Evolutionary conservation across 1,140 invertebrate genomes (phyloP).

Genomic region (Leptestheria dahalacensis): DNA sequence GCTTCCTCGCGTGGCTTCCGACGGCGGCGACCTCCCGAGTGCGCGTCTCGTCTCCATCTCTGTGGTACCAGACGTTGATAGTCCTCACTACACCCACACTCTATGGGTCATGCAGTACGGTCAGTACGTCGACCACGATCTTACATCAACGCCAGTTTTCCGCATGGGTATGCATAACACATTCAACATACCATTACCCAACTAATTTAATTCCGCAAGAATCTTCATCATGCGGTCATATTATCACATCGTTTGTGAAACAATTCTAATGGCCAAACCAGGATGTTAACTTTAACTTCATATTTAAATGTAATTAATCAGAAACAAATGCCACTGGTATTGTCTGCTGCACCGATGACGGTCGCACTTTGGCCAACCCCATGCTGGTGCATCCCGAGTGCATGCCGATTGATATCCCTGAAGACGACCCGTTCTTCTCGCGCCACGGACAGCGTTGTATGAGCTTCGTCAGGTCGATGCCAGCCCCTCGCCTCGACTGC

Average conservation of each 20-base stretch:
- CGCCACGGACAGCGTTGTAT: conserved; percentile 16
- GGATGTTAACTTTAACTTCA: no score
- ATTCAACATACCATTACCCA: not conserved
- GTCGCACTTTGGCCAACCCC: conserved; percentile 35
- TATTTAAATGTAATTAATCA: no score
- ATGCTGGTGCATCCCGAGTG: conserved; percentile 22
- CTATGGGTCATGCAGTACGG: conserved; percentile 14
- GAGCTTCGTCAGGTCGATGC: conserved; percentile 20
- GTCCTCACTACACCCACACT: not conserved
- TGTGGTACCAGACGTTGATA: conserved; percentile 46
- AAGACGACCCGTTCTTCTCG: conserved; percentile 20
- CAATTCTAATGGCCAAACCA: no score
- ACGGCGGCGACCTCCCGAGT: conserved; percentile 38
- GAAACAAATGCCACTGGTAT: conserved; percentile 40
- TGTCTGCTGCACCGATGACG: conserved; percentile 48
- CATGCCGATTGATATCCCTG: conserved; percentile 21
- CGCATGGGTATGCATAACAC: conserved; percentile 9
- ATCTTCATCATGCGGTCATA: no score
- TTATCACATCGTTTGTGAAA: no score
- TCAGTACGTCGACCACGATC: conserved; percentile 12
- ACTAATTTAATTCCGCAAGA: not conserved
- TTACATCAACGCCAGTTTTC: conserved; percentile 13
- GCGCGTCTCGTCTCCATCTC: conserved; percentile 49
- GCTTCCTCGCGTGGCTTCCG: conserved; percentile 19
- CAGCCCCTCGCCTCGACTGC: conserved; percentile 19